Evolutionary conservation across 2,888 invertebrate genomes (phyloP), one percentile per base, ranked within the genome.

Genomic region (Tachina fera): DNA sequence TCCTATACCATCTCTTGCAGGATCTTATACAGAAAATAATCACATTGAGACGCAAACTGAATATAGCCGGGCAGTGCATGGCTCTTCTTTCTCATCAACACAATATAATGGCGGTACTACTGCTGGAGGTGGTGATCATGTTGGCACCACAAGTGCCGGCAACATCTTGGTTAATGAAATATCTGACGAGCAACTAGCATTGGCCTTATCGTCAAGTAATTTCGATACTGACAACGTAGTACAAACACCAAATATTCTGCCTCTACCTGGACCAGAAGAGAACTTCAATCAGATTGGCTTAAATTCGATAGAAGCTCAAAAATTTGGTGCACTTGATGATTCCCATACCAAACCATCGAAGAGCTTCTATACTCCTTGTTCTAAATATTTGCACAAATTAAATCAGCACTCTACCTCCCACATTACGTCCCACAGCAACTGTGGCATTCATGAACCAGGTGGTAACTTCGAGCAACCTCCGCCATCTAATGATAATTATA

Each of bases 1-100:
- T 90, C 97, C 97, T 22, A 97, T 97, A 83, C 95, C 96, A 10
- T 96, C 96, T 0, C 94, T 96, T 1, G 91, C 89, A 8, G 92
- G 92, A 0, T 86, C 90, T 43, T 90, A 90, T 67, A 88, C 91
- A 11, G 91, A 91, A 77, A 89, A 91, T 49, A 91, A 91, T 56
- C 89, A 90, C 45, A 91, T 92, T 41, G 91, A 92, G 31, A 90
- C 90, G 0, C 92, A 92, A 81, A 88, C 91, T 0, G 92, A 91
- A 31, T 92, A 92, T 71, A 91, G 90, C 47, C 89, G 90, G 11
- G 91, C 91, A 6, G 67, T 88, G 6, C 90, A 90, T 84, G 3
- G 60, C 14, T 70, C 86, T 3, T 82, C 74, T 1, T 82, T 84
- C 14, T n/a, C 81, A 9, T 43, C 80, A 22, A 89, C 88, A 0